A percentile compares a stretch with the other conserved stretches of the same genome.
These are phyloP conservation scores for Maconellicoccus hirsutus DNA, from an alignment of 1,140 invertebrate species.

Conservation along the genomic window DNA sequence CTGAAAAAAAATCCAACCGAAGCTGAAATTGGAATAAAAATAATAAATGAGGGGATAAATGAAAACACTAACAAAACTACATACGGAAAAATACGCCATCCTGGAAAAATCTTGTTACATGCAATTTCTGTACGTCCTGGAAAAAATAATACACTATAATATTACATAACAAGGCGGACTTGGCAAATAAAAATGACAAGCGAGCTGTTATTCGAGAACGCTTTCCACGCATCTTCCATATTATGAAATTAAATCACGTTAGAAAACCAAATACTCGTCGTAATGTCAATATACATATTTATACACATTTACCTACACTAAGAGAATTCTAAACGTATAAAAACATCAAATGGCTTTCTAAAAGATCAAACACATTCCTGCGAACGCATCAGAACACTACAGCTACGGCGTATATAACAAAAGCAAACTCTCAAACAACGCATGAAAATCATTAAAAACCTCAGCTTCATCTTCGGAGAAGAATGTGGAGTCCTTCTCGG, in stretches of 20 bases:
- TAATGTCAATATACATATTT: too few species aligned
- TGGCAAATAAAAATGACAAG: background rate
- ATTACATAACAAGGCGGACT: background rate
- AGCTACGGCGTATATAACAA: background rate
- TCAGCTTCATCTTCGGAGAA: conserved; percentile 84
- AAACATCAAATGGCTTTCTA: background rate
- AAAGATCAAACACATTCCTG: background rate
- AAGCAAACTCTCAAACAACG: background rate
- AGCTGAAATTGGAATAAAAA: background rate
- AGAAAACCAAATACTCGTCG: too few species aligned
- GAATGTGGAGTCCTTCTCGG: conserved; percentile 50
- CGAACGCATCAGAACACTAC: background rate
- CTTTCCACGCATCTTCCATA: background rate
- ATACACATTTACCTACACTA: background rate
- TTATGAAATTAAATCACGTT: too few species aligned
- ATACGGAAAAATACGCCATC: conserved; percentile 14
- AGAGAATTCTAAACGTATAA: background rate
- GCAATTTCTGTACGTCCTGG: conserved; percentile 11
- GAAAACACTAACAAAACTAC: conserved; percentile 12
- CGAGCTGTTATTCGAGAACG: background rate
- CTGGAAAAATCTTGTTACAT: conserved; percentile 11
- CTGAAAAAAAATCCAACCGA: background rate
- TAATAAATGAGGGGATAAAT: background rate
- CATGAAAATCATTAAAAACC: conserved; percentile 44
- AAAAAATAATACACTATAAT: conserved; percentile 14